A percentile compares a stretch with the other conserved stretches of the same genome.
Evolutionary conservation across 2,797 vertebrate genomes (phyloP).

Genomic region (Myotis vivesi): DNA sequence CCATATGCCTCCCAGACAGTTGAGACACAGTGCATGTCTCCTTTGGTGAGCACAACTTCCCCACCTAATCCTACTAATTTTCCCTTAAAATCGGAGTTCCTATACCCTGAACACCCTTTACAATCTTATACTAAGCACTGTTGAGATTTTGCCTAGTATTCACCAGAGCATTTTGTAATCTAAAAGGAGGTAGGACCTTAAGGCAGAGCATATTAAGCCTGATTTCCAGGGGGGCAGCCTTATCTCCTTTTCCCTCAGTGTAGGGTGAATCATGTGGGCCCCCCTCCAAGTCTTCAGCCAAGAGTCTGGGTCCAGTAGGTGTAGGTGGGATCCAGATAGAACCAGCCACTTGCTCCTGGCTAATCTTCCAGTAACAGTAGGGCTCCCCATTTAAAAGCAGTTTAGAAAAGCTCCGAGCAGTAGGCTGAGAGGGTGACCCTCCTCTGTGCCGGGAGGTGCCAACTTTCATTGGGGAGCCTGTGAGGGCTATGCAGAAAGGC

Average conservation of each 20-base stretch:
- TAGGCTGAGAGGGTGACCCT: background rate
- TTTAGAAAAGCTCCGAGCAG: conserved; percentile 43
- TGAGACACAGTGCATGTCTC: background rate
- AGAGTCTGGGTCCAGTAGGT: background rate
- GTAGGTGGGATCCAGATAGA: background rate
- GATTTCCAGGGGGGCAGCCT: background rate
- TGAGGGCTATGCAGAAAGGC: background rate
- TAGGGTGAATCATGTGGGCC: background rate
- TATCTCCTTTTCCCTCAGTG: background rate
- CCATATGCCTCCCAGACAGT: background rate
- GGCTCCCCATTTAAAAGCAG: conserved; percentile 31
- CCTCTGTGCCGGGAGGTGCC: conserved; percentile 4
- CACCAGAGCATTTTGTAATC: background rate
- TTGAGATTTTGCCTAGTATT: background rate
- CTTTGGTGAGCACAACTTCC: background rate
- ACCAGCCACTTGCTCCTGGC: background rate
- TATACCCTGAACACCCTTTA: background rate
- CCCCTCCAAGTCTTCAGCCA: background rate
- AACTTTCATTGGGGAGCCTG: background rate
- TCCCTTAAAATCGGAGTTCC: background rate
- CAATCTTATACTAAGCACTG: background rate
- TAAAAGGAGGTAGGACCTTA: background rate
- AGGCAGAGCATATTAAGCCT: background rate
- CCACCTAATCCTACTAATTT: background rate
- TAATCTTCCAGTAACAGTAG: background rate